A percentile compares a stretch with the other conserved stretches of the same genome.
Conservation (phyloP, 2,888 invertebrate species). For the Agrochola circellaris region DNA sequence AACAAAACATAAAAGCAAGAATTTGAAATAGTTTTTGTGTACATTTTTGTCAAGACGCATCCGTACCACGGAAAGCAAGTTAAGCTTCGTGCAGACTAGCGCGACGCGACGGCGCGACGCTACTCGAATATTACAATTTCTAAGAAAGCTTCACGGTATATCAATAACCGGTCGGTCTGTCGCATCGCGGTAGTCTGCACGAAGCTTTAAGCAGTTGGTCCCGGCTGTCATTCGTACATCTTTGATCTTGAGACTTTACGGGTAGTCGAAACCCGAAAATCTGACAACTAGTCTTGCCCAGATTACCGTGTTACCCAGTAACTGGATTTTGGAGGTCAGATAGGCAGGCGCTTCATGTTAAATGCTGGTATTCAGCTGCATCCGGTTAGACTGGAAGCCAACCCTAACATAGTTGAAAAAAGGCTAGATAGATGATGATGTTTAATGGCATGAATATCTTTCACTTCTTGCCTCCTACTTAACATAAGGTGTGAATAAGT, state of each 20-base stretch:
- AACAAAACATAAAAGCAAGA: background rate
- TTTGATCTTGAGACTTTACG: background rate
- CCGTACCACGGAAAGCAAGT: too few species aligned
- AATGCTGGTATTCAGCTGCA: background rate
- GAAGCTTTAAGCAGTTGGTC: background rate
- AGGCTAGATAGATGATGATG: background rate
- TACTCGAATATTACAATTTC: too few species aligned
- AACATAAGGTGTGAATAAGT: constrained; percentile 51
- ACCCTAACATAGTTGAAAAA: background rate
- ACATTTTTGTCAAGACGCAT: constrained; percentile 6
- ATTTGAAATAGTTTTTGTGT: background rate
- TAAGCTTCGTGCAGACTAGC: too few species aligned
- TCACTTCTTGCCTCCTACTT: constrained; percentile 6
- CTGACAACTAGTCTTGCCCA: background rate
- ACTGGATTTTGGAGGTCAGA: background rate
- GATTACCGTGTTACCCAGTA: background rate
- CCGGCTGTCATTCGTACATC: background rate
- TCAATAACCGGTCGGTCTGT: too few species aligned
- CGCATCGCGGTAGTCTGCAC: too few species aligned
- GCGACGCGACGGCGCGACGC: too few species aligned
- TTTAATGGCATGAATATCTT: constrained; percentile 13
- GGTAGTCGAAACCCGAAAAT: background rate
- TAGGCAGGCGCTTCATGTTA: background rate
- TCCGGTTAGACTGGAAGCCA: background rate
- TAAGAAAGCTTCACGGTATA: too few species aligned